Evolutionary conservation across 2,113 vertebrate genomes (phyloP).

Genomic region (Echinops telfairi): DNA sequence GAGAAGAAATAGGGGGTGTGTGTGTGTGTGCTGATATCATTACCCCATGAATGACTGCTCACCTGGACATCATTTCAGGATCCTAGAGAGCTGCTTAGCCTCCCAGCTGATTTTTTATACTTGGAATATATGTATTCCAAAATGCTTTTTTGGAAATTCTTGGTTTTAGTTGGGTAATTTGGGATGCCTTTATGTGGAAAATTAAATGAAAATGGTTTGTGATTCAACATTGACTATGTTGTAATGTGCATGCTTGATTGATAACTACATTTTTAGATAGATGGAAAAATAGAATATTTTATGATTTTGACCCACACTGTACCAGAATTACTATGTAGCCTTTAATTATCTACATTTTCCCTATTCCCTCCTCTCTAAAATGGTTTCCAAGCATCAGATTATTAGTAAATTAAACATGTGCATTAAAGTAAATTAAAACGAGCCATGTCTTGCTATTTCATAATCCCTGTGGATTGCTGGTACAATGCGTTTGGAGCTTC

Average conservation of each 20-base stretch:
- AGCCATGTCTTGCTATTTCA: neutral
- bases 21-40: no score
- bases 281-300: conserved; percentile 7
- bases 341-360: conserved; percentile 12
- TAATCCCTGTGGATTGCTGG: neutral
- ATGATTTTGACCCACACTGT: neutral
- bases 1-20: no score
- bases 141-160: conserved; percentile 45
- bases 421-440: neutral
- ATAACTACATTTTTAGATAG: conserved; percentile 40
- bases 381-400: neutral
- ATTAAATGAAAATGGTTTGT: conserved; percentile 4
- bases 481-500: no score
- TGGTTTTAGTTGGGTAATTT: conserved; percentile 23
- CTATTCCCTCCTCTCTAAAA: neutral
- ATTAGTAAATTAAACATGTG: conserved; percentile 1
- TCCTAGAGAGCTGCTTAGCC: no score
- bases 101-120: no score
- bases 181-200: conserved; percentile 13
- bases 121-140: neutral
- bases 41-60: no score
- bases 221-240: conserved; percentile 6
- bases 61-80: no score
- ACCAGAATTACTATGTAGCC: neutral
- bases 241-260: neutral